phyloP scores from a whole-genome alignment of 2,113 vertebrate genomes.

The Neotragus pygmaeus region DNA sequence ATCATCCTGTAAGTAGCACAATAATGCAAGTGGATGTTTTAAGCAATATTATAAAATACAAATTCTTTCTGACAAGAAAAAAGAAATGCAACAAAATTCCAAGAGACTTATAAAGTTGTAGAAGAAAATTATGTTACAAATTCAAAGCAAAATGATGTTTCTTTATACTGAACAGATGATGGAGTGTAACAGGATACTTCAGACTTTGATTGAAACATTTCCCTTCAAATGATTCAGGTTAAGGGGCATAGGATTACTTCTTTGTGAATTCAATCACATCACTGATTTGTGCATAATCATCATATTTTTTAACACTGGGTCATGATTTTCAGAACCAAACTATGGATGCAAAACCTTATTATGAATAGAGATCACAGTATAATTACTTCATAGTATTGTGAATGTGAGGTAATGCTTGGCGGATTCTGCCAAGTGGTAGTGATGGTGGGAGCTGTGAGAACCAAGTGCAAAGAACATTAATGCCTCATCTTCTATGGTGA shows the following conservation, averaged over 20 bases:
- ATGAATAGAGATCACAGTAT: neutral
- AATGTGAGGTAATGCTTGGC: neutral
- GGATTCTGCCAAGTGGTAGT: neutral
- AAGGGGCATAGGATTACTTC: neutral
- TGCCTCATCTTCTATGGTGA: neutral
- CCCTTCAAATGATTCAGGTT: neutral
- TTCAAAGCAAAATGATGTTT: neutral
- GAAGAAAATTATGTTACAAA: conserved; percentile 4
- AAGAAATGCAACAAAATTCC: neutral
- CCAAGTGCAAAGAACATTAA: neutral
- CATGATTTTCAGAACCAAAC: neutral
- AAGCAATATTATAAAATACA: conserved; percentile 35
- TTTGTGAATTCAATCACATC: neutral
- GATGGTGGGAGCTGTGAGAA: neutral
- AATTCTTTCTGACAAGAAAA: conserved; percentile 25
- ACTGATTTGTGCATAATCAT: neutral
- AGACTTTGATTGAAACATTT: neutral
- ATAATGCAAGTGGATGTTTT: conserved; percentile 13
- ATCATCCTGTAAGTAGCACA: neutral
- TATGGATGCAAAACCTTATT: neutral
- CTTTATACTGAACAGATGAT: neutral
- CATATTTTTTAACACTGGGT: neutral
- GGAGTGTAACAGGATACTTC: neutral
- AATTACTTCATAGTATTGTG: neutral
- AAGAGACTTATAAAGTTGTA: conserved; percentile 22